phyloP scores from a whole-genome alignment of 2,113 vertebrate genomes.

The Nyctibius bracteatus region DNA sequence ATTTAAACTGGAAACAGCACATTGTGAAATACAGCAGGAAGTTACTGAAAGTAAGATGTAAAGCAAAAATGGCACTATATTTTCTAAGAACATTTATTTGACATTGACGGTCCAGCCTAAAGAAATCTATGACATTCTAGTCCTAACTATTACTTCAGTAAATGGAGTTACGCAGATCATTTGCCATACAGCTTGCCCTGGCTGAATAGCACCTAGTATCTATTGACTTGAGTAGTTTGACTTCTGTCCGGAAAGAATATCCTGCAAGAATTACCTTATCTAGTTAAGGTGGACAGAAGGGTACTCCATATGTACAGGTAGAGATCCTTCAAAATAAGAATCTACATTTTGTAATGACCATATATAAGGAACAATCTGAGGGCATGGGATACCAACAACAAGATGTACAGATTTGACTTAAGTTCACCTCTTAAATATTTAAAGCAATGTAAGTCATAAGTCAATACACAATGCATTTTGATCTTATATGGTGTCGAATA shows the following conservation, averaged over 20 bases:
- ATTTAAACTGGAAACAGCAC: not conserved
- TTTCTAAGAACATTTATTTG: not conserved
- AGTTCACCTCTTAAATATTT: not conserved
- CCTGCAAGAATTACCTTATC: not conserved
- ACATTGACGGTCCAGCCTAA: not conserved
- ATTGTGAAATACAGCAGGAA: not conserved
- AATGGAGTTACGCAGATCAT: not conserved
- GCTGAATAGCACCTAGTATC: not conserved
- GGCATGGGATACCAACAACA: not conserved
- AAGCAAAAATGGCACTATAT: not conserved
- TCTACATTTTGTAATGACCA: not conserved
- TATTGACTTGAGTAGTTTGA: not conserved
- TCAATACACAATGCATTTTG: not conserved
- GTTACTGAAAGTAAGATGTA: not conserved
- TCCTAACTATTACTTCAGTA: not conserved
- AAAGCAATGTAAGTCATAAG: not conserved
- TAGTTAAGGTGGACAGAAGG: not conserved
- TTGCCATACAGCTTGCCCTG: not conserved
- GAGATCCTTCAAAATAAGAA: not conserved
- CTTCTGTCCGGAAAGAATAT: not conserved
- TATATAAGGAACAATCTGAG: not conserved
- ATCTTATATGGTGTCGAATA: not conserved
- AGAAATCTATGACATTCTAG: not conserved
- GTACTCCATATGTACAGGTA: not conserved
- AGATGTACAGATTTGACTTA: not conserved